phyloP scores from a whole-genome alignment of 2,797 vertebrate genomes.

The Anabas testudineus region DNA sequence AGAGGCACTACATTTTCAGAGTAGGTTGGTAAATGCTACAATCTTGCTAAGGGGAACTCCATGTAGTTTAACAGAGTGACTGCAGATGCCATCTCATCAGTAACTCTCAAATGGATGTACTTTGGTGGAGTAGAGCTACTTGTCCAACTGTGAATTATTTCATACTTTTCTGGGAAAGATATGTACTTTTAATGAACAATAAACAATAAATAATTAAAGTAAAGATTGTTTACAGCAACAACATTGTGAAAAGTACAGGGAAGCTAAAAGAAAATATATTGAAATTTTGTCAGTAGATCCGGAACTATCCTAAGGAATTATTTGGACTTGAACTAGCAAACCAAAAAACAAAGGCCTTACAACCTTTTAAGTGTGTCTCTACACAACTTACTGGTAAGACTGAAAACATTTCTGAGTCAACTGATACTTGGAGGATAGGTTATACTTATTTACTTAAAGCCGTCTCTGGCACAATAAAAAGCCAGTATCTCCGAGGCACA shows the following conservation, averaged over 20 bases:
- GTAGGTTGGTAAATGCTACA: background rate
- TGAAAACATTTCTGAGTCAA: background rate
- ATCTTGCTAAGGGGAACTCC: too few species aligned
- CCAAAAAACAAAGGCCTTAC: too few species aligned
- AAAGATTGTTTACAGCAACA: background rate
- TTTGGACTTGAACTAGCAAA: too few species aligned
- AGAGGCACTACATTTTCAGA: background rate
- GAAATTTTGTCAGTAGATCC: too few species aligned
- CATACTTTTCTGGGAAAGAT: too few species aligned
- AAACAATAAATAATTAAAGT: background rate
- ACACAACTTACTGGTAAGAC: background rate
- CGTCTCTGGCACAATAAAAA: conserved; percentile 21
- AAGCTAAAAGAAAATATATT: too few species aligned
- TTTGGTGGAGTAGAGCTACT: background rate
- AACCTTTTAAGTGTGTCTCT: background rate
- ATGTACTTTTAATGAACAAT: too few species aligned
- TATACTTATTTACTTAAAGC: conserved; percentile 30
- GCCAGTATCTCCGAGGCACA: background rate
- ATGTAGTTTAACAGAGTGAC: too few species aligned
- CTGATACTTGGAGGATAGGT: conserved; percentile 9
- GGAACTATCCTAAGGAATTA: too few species aligned
- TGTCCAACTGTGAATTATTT: background rate
- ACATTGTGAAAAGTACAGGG: background rate
- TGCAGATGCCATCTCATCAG: background rate
- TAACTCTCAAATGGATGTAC: background rate